Evolutionary conservation across 1,140 invertebrate species (phyloP).

Genomic region (Pseudomyrmex flavicornis): DNA sequence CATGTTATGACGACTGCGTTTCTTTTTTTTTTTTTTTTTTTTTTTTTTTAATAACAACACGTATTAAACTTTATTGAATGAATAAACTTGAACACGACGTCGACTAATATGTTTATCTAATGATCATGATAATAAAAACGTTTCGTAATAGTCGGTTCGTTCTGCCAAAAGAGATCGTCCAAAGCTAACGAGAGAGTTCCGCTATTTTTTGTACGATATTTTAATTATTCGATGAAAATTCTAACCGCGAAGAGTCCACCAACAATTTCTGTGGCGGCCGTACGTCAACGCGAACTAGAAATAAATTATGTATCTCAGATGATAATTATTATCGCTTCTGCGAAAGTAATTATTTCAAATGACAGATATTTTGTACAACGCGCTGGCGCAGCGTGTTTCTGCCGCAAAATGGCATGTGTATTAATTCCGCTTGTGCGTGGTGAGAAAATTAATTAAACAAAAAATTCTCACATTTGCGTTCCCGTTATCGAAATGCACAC

Average conservation of each 20-base stretch:
- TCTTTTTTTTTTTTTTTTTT: neutral
- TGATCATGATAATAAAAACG: neutral
- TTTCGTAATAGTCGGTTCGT: neutral
- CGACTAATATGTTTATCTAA: neutral
- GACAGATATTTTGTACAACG: neutral
- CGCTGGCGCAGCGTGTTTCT: neutral
- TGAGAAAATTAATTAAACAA: conserved; percentile 8
- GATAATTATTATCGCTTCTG: conserved; percentile 32
- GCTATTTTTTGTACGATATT: conserved; percentile 22
- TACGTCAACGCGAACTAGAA: neutral
- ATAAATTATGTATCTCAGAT: neutral
- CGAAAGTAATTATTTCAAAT: conserved; percentile 13
- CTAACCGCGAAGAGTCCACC: conserved; percentile 24
- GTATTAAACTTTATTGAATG: neutral
- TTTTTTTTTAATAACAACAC: neutral
- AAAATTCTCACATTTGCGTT: conserved; percentile 4
- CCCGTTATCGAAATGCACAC: conserved; percentile 28
- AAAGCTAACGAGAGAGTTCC: conserved; percentile 15
- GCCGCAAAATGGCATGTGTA: neutral
- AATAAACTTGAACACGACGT: neutral
- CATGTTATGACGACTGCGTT: conserved; percentile 10
- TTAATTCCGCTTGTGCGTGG: neutral
- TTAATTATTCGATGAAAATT: conserved; percentile 15
- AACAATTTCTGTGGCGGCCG: conserved; percentile 18
- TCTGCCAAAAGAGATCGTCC: neutral